Conservation (phyloP, 2,888 invertebrate genomes). For the Clistopyga incitator region DNA sequence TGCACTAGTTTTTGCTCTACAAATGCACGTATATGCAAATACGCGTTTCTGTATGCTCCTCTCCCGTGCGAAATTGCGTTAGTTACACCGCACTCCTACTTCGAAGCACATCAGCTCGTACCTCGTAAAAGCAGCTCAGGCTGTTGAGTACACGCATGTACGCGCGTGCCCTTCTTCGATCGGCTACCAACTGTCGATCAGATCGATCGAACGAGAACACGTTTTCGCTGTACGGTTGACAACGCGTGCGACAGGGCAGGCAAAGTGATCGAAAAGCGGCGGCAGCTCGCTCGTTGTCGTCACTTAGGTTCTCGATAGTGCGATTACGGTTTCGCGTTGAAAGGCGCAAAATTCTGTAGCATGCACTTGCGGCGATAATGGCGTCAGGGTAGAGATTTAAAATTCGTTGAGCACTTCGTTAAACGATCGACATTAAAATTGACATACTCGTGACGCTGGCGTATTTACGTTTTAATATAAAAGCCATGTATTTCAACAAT, state of each 20-base stretch:
- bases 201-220: slow-evolving; percentile 59
- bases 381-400: background rate
- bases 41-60: slow-evolving; percentile 34
- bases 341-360: background rate
- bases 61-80: slow-evolving; percentile 59
- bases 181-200: slow-evolving; percentile 56
- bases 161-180: slow-evolving; percentile 21
- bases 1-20: background rate
- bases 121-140: slow-evolving; percentile 64
- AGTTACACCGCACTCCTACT: slow-evolving; percentile 48
- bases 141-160: slow-evolving; percentile 56
- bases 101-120: slow-evolving; percentile 49
- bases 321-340: background rate
- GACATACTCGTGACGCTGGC: background rate
- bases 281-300: slow-evolving; percentile 14
- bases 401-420: background rate
- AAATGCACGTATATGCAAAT: slow-evolving; percentile 10
- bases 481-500: background rate
- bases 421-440: background rate
- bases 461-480: background rate
- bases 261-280: slow-evolving; percentile 52
- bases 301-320: background rate
- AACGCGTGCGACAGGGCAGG: slow-evolving; percentile 24
- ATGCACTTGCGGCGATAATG: background rate
- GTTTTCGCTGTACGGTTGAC: slow-evolving; percentile 30